Evolutionary conservation across 2,797 vertebrate genomes (phyloP).

Genomic region (Hydrocynus forskahlii): DNA sequence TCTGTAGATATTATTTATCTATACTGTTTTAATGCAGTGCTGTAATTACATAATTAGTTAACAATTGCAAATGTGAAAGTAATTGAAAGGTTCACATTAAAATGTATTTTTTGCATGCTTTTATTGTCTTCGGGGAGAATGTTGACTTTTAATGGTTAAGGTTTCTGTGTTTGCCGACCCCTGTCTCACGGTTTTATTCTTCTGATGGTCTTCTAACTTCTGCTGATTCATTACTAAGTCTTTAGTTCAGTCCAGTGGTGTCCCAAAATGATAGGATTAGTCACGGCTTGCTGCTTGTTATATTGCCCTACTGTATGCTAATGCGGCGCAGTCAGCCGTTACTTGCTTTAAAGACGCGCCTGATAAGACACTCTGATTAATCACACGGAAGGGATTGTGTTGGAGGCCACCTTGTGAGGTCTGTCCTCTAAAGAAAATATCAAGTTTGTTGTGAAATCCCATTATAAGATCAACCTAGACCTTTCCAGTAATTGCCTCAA

Average conservation of each 20-base stretch:
- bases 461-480: conserved; percentile 77
- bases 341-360: conserved; percentile 46
- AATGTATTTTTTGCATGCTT: no score
- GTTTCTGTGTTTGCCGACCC: not conserved
- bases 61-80: no score
- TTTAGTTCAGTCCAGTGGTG: conserved; percentile 21
- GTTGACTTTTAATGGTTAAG: no score
- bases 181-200: not conserved
- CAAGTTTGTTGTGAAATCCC: conserved; percentile 79
- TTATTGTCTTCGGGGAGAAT: no score
- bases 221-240: conserved; percentile 4
- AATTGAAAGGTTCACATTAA: no score
- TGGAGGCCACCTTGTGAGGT: conserved; percentile 67
- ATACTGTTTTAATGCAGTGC: no score
- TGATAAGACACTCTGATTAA: conserved; percentile 56
- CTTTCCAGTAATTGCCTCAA: conserved; percentile 72
- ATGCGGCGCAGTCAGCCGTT: conserved; percentile 39
- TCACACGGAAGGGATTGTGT: conserved; percentile 44
- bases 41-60: no score
- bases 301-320: conserved; percentile 57
- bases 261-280: conserved; percentile 45
- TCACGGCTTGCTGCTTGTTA: conserved; percentile 43
- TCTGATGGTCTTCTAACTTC: not conserved
- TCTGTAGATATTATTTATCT: no score
- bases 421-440: conserved; percentile 75